phyloP scores from a whole-genome alignment of 2,113 vertebrate species.

The Hippocampus zosterae region DNA sequence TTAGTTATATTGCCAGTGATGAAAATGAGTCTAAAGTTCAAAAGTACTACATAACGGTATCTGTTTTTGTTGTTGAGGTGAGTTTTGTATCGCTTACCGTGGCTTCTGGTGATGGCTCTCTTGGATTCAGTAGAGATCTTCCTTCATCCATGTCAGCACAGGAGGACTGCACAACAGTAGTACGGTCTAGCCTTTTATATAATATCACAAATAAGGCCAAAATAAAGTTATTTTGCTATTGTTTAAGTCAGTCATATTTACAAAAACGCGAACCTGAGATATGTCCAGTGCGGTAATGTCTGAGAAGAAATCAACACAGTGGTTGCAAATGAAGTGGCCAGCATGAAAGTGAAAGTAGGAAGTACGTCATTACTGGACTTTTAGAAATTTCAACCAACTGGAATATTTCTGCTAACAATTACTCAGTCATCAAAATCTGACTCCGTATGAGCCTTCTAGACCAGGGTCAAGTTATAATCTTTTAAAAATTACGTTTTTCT shows the following conservation, averaged over 20 bases:
- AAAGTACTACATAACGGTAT: neutral
- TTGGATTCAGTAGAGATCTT: constrained; percentile 33
- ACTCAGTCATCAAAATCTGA: no score
- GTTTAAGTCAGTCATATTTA: neutral
- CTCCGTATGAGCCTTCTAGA: neutral
- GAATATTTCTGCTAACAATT: neutral
- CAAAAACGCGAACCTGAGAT: neutral
- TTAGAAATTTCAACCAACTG: neutral
- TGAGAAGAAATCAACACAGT: neutral
- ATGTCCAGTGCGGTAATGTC: neutral
- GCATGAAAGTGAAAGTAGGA: constrained; percentile 33
- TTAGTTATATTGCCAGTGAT: neutral
- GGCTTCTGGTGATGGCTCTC: constrained; percentile 9
- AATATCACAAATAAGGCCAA: neutral
- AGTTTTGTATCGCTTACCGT: constrained; percentile 30
- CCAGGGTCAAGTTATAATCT: no score
- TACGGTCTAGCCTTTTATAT: neutral
- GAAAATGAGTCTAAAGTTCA: neutral
- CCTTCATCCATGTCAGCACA: constrained; percentile 36
- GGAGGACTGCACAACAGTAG: neutral
- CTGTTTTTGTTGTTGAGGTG: neutral
- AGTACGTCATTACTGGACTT: neutral
- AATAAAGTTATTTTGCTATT: neutral
- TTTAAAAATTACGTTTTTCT: no score
- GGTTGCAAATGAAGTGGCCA: neutral